A percentile compares a stretch with the other conserved stretches of the same genome.
phyloP scores from a whole-genome alignment of 1,140 invertebrate species.

The Drosophila saltans region DNA sequence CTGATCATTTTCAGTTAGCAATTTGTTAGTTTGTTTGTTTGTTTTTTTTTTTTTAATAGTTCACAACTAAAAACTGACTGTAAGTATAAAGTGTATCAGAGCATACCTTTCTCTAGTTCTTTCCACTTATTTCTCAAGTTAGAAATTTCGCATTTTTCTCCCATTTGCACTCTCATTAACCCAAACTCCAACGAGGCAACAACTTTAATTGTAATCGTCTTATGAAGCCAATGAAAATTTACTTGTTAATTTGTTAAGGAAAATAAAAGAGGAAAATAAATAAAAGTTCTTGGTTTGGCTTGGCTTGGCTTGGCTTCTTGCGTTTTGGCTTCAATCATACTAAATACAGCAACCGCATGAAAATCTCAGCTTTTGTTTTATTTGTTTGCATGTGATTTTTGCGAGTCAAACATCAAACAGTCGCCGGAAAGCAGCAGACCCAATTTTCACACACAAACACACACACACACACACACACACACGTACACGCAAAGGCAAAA shows the following conservation, averaged over 20 bases:
- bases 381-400: conserved; percentile 50
- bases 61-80: no score
- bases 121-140: background rate
- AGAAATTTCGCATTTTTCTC: background rate
- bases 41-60: no score
- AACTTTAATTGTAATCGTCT: conserved; percentile 6
- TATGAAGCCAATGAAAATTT: conserved; percentile 20
- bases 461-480: conserved; percentile 37
- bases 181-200: background rate
- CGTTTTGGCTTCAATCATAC: conserved; percentile 42
- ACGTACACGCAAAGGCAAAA: conserved; percentile 21
- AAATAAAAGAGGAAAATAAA: conserved; percentile 5
- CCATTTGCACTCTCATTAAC: background rate
- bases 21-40: no score
- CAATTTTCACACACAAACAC: conserved; percentile 59
- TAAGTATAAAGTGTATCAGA: background rate
- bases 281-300: conserved; percentile 22
- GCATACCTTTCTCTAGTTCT: background rate
- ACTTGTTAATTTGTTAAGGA: conserved; percentile 13
- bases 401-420: conserved; percentile 60
- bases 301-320: conserved; percentile 7
- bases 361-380: conserved; percentile 65
- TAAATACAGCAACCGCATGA: conserved; percentile 47
- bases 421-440: conserved; percentile 37
- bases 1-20: no score